Conservation (phyloP, 2,113 vertebrate genomes). For the Gymnorhina tibicen region DNA sequence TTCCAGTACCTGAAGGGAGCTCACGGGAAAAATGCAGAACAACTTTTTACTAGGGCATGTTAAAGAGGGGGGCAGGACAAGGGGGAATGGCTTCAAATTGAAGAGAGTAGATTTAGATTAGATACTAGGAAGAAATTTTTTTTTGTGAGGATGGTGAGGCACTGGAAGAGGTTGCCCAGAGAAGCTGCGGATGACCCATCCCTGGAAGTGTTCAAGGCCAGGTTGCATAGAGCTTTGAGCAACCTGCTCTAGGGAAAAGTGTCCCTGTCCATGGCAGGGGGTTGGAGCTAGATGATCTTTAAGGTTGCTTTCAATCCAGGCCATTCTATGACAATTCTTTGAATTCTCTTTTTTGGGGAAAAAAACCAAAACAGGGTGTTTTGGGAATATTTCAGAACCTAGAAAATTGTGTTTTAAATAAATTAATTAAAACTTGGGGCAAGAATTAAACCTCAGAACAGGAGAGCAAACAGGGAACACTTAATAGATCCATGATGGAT, state of each 20-base stretch:
- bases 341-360: fast-evolving
- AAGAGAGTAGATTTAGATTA: not conserved
- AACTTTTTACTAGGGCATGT: not conserved
- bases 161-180: not conserved
- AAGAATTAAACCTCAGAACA: not conserved
- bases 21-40: not conserved
- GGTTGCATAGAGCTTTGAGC: not conserved
- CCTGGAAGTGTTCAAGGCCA: not conserved
- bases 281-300: not conserved
- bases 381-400: not conserved
- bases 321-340: not conserved
- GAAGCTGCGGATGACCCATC: too few relatives aligned
- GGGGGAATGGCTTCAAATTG: not conserved
- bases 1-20: not conserved
- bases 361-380: not conserved
- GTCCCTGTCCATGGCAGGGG: not conserved
- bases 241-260: not conserved
- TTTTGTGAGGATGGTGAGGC: not conserved
- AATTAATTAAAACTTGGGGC: not conserved
- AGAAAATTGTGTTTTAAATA: not conserved
- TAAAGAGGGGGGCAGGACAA: not conserved
- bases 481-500: not conserved
- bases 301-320: not conserved
- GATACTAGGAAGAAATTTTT: not conserved
- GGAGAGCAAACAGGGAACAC: not conserved